Conservation (phyloP, 1,140 invertebrate genomes). For the Drosophila watanabei region DNA sequence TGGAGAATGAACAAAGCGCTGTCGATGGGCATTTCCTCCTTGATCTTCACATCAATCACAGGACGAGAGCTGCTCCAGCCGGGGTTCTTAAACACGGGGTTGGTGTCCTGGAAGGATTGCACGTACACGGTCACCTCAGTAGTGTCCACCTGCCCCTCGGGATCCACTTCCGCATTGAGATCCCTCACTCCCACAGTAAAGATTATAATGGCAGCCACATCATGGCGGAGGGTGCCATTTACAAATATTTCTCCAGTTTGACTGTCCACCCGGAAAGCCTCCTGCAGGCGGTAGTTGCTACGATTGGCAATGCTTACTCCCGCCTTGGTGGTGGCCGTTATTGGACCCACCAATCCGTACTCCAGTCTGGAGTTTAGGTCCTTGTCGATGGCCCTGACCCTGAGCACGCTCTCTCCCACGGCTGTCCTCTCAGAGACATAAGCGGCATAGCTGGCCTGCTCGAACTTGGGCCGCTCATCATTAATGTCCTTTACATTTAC, state of each 20-base stretch:
- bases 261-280: conserved; percentile 90
- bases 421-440: conserved; percentile 91
- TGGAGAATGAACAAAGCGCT: conserved; percentile 91
- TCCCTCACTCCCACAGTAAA: conserved; percentile 91
- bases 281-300: conserved; percentile 88
- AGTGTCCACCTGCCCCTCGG: conserved; percentile 89
- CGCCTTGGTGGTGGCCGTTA: conserved; percentile 91
- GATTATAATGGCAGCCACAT: conserved; percentile 92
- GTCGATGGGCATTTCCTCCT: conserved; percentile 92
- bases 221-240: conserved; percentile 91
- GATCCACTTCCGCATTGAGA: conserved; percentile 89
- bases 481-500: conserved; percentile 93
- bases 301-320: conserved; percentile 89
- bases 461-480: conserved; percentile 92
- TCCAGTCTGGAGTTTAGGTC: conserved; percentile 90
- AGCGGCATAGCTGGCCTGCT: conserved; percentile 88
- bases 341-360: conserved; percentile 90
- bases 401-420: conserved; percentile 89
- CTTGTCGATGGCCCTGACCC: conserved; percentile 89
- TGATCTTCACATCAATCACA: conserved; percentile 89
- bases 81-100: conserved; percentile 91
- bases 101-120: conserved; percentile 92
- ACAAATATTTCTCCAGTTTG: conserved; percentile 90
- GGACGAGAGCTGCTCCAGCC: conserved; percentile 90
- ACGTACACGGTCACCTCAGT: conserved; percentile 92